phyloP scores from a whole-genome alignment of 1,140 invertebrate genomes.

The Mya arenaria region DNA sequence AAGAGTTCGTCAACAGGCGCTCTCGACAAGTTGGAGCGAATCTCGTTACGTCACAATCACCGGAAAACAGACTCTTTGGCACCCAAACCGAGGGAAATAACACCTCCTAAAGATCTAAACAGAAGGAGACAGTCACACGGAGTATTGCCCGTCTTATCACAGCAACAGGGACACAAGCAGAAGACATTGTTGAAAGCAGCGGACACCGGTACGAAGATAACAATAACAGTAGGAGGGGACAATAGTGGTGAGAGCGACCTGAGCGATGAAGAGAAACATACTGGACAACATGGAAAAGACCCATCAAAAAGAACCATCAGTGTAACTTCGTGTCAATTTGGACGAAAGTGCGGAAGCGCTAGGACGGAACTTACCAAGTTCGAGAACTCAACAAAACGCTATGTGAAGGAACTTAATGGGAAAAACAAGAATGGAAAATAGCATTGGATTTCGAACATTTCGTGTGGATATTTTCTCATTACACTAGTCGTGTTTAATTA shows the following conservation, averaged over 20 bases:
- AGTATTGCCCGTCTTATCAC: not conserved
- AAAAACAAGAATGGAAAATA: conserved; percentile 14
- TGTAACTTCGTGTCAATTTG: conserved; percentile 17
- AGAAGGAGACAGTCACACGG: not conserved
- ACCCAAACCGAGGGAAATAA: not conserved
- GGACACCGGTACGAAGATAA: conserved; percentile 9
- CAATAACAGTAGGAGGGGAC: conserved; percentile 36
- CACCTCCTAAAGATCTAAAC: not conserved
- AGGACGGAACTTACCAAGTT: conserved; percentile 24
- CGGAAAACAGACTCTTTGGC: not conserved
- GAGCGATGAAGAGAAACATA: conserved; percentile 2
- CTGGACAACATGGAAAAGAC: not conserved
- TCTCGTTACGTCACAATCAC: not conserved
- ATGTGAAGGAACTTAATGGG: not conserved
- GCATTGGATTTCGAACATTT: not conserved
- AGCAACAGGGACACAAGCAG: not conserved
- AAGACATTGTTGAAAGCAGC: not conserved
- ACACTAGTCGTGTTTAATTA: too few relatives aligned
- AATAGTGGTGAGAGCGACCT: conserved; percentile 7
- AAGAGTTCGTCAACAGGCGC: conserved; percentile 46
- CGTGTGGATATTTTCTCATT: too few relatives aligned
- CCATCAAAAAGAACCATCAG: not conserved
- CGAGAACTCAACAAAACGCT: conserved; percentile 37
- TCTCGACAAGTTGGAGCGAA: conserved; percentile 3
- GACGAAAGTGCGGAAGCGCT: conserved; percentile 16